phyloP scores from a whole-genome alignment of 1,140 invertebrate species.

The Sitophilus oryzae region DNA sequence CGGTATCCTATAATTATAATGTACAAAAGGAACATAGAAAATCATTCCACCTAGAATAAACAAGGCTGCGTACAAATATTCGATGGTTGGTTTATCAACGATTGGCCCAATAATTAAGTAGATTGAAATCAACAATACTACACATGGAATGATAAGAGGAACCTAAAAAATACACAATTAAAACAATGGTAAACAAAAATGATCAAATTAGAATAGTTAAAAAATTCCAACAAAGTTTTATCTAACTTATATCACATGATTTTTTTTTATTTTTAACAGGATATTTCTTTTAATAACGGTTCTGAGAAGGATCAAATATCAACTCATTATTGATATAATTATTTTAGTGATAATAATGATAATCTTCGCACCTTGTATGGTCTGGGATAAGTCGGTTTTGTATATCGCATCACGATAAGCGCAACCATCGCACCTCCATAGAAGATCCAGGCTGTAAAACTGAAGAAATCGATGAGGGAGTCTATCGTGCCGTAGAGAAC shows the following conservation, averaged over 20 bases:
- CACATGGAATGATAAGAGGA: conserved; percentile 81
- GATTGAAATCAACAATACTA: conserved; percentile 80
- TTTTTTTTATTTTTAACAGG: no score
- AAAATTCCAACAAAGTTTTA: no score
- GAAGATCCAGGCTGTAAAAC: conserved; percentile 93
- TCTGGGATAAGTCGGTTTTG: conserved; percentile 78
- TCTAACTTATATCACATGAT: no score
- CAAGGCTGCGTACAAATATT: conserved; percentile 83
- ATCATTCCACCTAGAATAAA: conserved; percentile 85
- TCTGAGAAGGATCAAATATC: no score
- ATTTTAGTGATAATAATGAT: no score
- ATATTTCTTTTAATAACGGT: no score
- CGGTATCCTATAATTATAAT: conserved; percentile 72
- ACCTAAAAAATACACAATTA: conserved; percentile 53
- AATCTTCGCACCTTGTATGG: conserved; percentile 68
- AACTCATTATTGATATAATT: conserved; percentile 1
- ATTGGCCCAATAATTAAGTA: conserved; percentile 92
- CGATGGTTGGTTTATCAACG: conserved; percentile 81
- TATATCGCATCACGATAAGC: conserved; percentile 80
- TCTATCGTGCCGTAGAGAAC: conserved; percentile 84
- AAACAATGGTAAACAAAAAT: no score
- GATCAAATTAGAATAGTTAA: no score
- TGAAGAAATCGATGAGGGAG: conserved; percentile 91
- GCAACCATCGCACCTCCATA: conserved; percentile 87
- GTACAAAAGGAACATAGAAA: conserved; percentile 90